A percentile compares a stretch with the other conserved stretches of the same genome.
Evolutionary conservation across 2,888 invertebrate genomes (phyloP).

Genomic region (Hedya salicella): DNA sequence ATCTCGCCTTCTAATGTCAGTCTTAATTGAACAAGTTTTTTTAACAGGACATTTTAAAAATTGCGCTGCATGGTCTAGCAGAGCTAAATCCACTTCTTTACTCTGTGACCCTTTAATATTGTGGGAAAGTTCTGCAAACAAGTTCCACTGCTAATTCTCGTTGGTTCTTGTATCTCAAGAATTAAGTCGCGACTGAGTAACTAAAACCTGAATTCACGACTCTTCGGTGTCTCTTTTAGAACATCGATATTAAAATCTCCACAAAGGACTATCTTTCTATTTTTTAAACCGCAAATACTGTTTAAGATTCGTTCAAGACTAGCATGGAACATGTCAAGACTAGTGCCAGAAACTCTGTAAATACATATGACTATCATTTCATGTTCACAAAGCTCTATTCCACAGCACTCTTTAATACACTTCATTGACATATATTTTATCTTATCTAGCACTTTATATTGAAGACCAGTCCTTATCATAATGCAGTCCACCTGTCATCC

Average conservation of each 20-base stretch:
- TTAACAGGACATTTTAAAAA: background rate
- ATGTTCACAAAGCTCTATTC: conserved; percentile 5
- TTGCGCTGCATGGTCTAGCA: background rate
- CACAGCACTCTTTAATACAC: conserved; percentile 12
- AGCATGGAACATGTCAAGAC: conserved; percentile 9
- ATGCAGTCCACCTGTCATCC: conserved; percentile 10
- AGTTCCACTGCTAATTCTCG: conserved; percentile 11
- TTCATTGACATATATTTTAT: background rate
- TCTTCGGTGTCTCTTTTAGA: background rate
- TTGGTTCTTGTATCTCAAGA: background rate
- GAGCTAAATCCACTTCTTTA: background rate
- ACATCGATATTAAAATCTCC: background rate
- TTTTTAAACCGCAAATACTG: background rate
- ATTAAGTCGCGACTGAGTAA: background rate
- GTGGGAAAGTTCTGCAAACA: conserved; percentile 12
- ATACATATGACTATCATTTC: conserved; percentile 8
- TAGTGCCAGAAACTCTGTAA: conserved; percentile 8
- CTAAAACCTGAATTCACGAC: background rate
- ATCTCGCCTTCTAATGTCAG: background rate
- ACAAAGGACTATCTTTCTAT: background rate
- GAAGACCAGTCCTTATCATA: background rate
- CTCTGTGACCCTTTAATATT: background rate
- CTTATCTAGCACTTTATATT: conserved; percentile 2
- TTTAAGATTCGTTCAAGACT: background rate
- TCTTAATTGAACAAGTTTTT: background rate